Conservation (phyloP, 1,140 invertebrate species). For the Palaemon carinicauda region DNA sequence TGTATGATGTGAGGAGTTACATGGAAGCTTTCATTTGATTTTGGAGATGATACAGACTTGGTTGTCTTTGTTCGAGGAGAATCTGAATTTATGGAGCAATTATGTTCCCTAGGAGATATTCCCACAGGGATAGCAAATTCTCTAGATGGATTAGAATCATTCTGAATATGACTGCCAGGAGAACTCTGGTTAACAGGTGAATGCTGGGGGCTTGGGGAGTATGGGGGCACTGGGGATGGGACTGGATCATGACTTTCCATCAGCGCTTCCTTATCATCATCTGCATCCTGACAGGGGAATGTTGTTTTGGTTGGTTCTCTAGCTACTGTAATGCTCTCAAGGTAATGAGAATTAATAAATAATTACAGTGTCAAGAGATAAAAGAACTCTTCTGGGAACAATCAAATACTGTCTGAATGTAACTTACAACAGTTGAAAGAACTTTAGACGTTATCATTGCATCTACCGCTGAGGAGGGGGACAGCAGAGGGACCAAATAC, state of each 20-base stretch:
- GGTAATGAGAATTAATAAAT: constrained; percentile 40
- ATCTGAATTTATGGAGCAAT: constrained; percentile 13
- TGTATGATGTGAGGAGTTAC: neutral
- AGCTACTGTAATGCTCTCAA: constrained; percentile 37
- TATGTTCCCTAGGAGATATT: neutral
- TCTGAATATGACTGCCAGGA: constrained; percentile 13
- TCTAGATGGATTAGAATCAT: constrained; percentile 2
- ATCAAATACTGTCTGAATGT: constrained; percentile 9
- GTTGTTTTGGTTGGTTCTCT: constrained; percentile 60
- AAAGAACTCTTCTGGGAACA: neutral
- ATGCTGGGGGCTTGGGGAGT: constrained; percentile 38
- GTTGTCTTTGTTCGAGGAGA: constrained; percentile 4
- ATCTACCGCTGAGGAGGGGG: constrained; percentile 50
- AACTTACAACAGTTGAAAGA: constrained; percentile 16
- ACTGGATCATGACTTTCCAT: constrained; percentile 49
- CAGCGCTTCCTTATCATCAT: constrained; percentile 58
- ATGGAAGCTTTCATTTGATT: neutral
- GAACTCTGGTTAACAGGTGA: constrained; percentile 28
- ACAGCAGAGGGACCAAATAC: constrained; percentile 36
- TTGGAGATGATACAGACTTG: constrained; percentile 16
- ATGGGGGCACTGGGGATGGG: constrained; percentile 38
- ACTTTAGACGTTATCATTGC: constrained; percentile 45
- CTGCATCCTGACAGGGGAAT: constrained; percentile 59
- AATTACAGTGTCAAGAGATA: neutral
- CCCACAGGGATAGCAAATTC: neutral